Evolutionary conservation across 2,888 invertebrate species (phyloP), one percentile per base, ranked within the genome.

Genomic region (Nomada hirtipes): DNA sequence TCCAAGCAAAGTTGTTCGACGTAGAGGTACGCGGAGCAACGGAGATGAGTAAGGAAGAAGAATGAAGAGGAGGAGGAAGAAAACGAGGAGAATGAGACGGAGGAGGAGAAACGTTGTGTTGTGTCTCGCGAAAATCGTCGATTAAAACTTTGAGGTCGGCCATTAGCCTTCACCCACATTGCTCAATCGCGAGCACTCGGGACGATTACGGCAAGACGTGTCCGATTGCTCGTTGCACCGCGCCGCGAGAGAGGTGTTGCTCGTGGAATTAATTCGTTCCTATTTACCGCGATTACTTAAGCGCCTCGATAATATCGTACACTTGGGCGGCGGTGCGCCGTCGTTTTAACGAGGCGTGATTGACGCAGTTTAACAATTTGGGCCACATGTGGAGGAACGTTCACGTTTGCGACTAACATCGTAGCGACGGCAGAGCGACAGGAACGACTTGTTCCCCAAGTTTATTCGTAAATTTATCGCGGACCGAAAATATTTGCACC

Each of bases 151-250:
- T 88, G 87, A 89, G 88, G 86, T 83, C 86, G 88, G 87, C 88
- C 88, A 88, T 90, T 88, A 90, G 89, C 90, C 89, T 90, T 90
- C 90, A 90, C 90, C 90, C 89, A 89, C 88, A 88, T 90, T 85
- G 82, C 82, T 82, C 86, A 76, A 83, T 87, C 84, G 86, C 76
- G 72, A 75, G 60, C 69, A 53, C 60, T 61, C 80, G 75, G 36
- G 72, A 60, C 67, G 74, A 85, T 77, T 78, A 80, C 80, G 70
- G 72, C 67, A 77, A 76, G 72, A 76, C 76, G 61, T 57, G 70
- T 68, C 76, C 80, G 61, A 77, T 72, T 74, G 73, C 69, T 36
- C 73, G 83, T 44, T 44, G 72, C 60, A 50, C 71, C 52, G 60
- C 64, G 72, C 64, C 57, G 74, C 72, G 61, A 76, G 71, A 84